Base-by-base conservation (phyloP, 2,888 invertebrate species). In the Ephialtes manifestator region DNA sequence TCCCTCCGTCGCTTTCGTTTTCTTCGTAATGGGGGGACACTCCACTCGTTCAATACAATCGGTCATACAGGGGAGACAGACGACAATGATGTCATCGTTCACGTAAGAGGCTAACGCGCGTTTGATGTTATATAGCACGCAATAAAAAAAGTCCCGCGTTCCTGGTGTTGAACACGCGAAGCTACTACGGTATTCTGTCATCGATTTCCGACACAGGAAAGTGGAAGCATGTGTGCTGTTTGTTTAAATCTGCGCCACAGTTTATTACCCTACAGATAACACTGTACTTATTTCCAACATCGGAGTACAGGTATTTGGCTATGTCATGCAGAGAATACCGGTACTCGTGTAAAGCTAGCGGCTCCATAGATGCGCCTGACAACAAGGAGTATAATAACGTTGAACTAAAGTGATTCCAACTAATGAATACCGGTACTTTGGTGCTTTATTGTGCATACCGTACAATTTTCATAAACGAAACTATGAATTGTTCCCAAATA, bases 71-170 rank as follows among this genome's bases (percentile, higher is more conserved):
- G 39, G 65, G 31, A 63, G 39, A 63, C 65, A 43, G 39, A 65
- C 65, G 39, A 65, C 39, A 20, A 39, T 39, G 65, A 65, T 65
- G 65, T 39, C 39, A 65, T 65, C 65, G 39, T 39, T 65, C 65
- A 18, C 20, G 18, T 65, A 65, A 43, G 35, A 65, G 20, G 0
- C 39, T 65, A 43, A 65, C 35, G 18, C 20, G 39, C 18, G 43
- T 11, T 65, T 65, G 24, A 58, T 28, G 20, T 39, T 13, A 18
- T 11, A 20, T 10, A 18, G 11, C 65, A 39, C 65, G 39, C 65
- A 39, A 65, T 18, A 18, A 10, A 39, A 20, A 7, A 39, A 20
- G 39, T 65, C 43, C 20, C 65, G 39, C 11, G 65, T 11, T 65
- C 28, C 28, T 24, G 3, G 3, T 58, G 58, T 28, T 4, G 5